phyloP scores from a whole-genome alignment of 2,113 vertebrate species.

The Passer domesticus region DNA sequence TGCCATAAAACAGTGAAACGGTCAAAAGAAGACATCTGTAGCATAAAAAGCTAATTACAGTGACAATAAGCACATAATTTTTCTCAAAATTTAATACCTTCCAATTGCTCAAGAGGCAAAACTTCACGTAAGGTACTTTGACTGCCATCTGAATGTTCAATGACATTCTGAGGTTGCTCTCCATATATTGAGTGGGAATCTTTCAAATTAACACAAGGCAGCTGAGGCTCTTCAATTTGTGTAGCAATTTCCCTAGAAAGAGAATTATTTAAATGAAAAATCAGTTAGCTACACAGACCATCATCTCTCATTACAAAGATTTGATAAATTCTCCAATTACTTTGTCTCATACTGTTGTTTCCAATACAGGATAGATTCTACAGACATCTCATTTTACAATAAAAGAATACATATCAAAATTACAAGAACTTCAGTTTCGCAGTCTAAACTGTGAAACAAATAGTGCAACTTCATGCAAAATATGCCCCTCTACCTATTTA shows the following conservation, averaged over 20 bases:
- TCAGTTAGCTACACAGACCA: not conserved
- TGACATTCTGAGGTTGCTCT: not conserved
- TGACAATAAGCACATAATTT: not conserved
- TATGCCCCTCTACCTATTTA: not conserved
- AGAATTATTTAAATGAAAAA: constrained; percentile 14
- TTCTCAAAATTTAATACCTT: constrained; percentile 57
- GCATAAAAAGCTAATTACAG: not conserved
- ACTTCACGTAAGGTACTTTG: not conserved
- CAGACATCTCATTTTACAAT: not conserved
- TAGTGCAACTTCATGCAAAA: not conserved
- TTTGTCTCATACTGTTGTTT: not conserved
- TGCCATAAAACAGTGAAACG: not conserved
- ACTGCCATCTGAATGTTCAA: not conserved
- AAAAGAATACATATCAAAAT: not conserved
- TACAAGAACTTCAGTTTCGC: not conserved
- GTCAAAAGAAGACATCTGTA: not conserved
- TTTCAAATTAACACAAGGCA: constrained; percentile 57
- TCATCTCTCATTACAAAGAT: not conserved
- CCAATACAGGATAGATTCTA: not conserved
- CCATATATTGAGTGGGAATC: not conserved
- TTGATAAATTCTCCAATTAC: not conserved
- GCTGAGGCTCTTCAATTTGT: constrained; percentile 72
- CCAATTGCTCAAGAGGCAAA: constrained; percentile 12
- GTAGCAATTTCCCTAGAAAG: constrained; percentile 74
- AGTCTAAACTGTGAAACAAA: not conserved